phyloP scores from a whole-genome alignment of 2,797 vertebrate genomes.

The Tinamus major region DNA sequence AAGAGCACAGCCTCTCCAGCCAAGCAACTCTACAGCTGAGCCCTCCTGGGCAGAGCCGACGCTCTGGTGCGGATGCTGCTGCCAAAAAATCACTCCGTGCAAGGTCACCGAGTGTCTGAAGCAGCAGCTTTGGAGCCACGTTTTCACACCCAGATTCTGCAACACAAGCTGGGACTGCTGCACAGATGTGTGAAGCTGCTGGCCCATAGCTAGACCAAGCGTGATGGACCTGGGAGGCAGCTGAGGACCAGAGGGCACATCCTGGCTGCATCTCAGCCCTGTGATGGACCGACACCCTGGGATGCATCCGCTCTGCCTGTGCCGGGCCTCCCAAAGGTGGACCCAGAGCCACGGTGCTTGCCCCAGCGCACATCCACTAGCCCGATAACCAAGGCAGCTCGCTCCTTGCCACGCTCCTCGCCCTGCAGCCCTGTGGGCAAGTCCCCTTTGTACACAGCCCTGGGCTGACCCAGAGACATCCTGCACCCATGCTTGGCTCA shows the following conservation, averaged over 20 bases:
- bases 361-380: accelerated
- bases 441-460: accelerated
- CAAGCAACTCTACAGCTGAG: background rate
- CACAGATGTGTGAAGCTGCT: background rate
- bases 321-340: background rate
- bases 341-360: background rate
- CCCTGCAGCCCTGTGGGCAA: accelerated
- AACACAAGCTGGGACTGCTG: background rate
- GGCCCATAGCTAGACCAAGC: background rate
- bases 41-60: background rate
- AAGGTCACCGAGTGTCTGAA: background rate
- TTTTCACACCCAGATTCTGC: background rate
- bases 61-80: background rate
- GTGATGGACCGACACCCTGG: background rate
- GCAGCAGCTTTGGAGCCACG: background rate
- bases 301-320: background rate
- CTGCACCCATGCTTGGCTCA: background rate
- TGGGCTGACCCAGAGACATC: background rate
- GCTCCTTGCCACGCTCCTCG: background rate
- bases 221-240: background rate
- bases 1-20: background rate
- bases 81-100: no score
- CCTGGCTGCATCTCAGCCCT: background rate
- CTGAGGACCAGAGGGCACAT: background rate
- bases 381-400: background rate